Base-by-base conservation (phyloP, 1,140 invertebrate genomes). In the Episyrphus balteatus region DNA sequence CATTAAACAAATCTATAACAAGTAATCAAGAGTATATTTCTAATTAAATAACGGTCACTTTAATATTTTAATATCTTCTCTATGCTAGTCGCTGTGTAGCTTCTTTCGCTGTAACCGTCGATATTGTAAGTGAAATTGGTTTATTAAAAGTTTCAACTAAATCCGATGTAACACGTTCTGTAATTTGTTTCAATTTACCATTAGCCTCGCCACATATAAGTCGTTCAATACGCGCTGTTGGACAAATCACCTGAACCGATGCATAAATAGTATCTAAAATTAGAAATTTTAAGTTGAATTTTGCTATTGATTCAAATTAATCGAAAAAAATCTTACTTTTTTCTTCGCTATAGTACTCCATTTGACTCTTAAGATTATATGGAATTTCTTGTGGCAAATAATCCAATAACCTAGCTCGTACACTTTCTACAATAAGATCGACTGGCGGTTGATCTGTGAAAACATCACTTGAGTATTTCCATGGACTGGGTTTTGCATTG, bases 341-440 rank as follows among this genome's bases (percentile, higher is more conserved):
- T 42, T 72, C 65, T 12, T 75, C 62, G 50, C 83, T 77, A 58
- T 80, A 82, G 62, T 80, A 79, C 61, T 88, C 83, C 2, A 88
- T 55, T 45, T 73, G 58, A 21, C 81, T 73, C 49, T 75, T 64
- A 2, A 92, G 60, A 42, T 70, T 74, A 56, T 94, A 94, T 3
- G 91, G 91, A 34, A 94, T 77, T 71, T 92, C 87, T 52, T 89
- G 73, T 2, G 79, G 75, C 39, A 93, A 70, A 62, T 80, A 73
- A 59, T 95, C 85, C 31, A 95, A 62, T 13, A 92, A 71, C 56
- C 83, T 85, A 18, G 89, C 84, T 55, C 81, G 74, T 1, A 94
- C 82, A 36, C 81, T 81, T 50, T 80, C 72, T 40, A 78, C 62
- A 49, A 87, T 82, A 17, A 94, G 67, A 3, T 73, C 68, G 56